Evolutionary conservation across 2,888 invertebrate species (phyloP).

Genomic region (Meganola albula): DNA sequence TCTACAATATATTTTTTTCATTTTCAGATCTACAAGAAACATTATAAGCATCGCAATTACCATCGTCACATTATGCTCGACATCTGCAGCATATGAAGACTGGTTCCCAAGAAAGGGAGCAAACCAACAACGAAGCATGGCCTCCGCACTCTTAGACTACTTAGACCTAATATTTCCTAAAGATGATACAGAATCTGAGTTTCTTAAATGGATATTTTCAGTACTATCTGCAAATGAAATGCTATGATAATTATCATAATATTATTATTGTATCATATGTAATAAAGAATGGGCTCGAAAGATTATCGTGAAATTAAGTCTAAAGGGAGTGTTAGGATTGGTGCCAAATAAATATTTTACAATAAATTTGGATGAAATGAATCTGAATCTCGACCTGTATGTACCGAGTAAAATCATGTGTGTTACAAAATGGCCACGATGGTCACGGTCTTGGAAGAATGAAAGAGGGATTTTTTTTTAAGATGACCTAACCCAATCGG

Average conservation of each 20-base stretch:
- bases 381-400: too few species aligned
- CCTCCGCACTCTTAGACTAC: conserved; percentile 47
- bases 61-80: conserved; percentile 9
- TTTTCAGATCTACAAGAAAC: conserved; percentile 19
- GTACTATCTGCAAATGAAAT: conserved; percentile 45
- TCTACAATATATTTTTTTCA: not conserved
- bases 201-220: conserved; percentile 54
- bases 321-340: too few species aligned
- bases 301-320: too few species aligned
- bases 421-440: too few species aligned
- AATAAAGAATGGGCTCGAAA: too few species aligned
- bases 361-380: too few species aligned
- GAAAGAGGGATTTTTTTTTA: too few species aligned
- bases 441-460: too few species aligned
- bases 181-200: conserved; percentile 52
- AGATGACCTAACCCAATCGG: too few species aligned
- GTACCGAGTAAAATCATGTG: too few species aligned
- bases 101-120: conserved; percentile 26
- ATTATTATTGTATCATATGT: too few species aligned
- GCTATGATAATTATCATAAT: not conserved
- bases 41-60: conserved; percentile 1
- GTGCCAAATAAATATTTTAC: too few species aligned
- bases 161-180: conserved; percentile 55
- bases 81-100: conserved; percentile 12
- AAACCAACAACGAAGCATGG: conserved; percentile 41